These are phyloP conservation scores for Rhagologus leucostigma DNA, from an alignment of 2,113 vertebrate genomes.

Conservation along the genomic window DNA sequence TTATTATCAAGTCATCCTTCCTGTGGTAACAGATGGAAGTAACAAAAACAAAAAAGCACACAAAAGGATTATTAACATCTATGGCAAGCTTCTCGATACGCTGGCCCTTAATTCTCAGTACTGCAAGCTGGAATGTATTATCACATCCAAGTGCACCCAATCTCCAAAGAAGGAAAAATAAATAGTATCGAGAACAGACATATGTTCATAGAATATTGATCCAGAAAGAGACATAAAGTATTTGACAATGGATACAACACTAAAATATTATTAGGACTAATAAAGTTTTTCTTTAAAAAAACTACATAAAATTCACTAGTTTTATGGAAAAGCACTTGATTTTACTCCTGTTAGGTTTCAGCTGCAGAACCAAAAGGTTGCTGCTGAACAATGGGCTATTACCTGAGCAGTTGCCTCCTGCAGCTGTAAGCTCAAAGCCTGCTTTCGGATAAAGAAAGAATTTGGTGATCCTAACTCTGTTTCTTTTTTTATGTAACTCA, in stretches of 20 bases:
- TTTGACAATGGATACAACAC: not conserved
- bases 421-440: constrained; percentile 29
- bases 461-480: not conserved
- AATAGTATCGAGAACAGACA: not conserved
- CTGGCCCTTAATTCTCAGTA: constrained; percentile 4
- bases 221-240: constrained; percentile 6
- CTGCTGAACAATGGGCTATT: constrained; percentile 10
- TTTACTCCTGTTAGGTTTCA: not conserved
- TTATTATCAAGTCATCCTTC: constrained; percentile 65
- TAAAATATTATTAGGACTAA: not conserved
- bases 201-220: not conserved
- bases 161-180: not conserved
- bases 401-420: not conserved
- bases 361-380: not conserved
- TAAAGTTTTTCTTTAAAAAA: not conserved
- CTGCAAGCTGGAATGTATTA: constrained; percentile 53
- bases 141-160: not conserved
- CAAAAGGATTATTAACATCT: constrained; percentile 29
- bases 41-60: constrained; percentile 34
- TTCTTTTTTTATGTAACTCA: not conserved
- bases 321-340: not conserved
- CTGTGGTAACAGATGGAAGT: constrained; percentile 49
- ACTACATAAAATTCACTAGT: not conserved
- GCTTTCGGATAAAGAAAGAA: not conserved
- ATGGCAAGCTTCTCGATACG: not conserved